Percentiles rank a stretch among this genome's conserved stretches.
These are phyloP conservation scores for Drosophila recens DNA, from an alignment of 2,888 invertebrate species.

Conservation along the genomic window DNA sequence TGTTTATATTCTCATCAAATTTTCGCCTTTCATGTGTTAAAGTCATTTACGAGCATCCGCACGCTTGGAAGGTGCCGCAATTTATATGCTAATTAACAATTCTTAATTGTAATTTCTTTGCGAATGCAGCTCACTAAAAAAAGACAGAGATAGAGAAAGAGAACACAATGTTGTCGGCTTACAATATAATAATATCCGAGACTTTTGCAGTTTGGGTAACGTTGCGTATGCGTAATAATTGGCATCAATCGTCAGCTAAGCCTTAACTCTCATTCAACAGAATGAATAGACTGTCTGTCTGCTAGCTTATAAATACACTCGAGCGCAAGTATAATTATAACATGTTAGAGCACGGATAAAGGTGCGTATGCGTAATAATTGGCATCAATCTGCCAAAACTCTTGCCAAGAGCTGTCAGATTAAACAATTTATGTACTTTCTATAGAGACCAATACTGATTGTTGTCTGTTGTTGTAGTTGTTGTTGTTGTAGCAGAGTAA, in stretches of 20 bases:
- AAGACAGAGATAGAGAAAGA: neutral
- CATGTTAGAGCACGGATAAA: constrained; percentile 2
- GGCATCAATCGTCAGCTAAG: constrained; percentile 19
- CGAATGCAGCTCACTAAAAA: constrained; percentile 20
- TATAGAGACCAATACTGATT: neutral
- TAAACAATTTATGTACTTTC: constrained; percentile 18
- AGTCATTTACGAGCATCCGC: constrained; percentile 26
- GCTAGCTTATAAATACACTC: constrained; percentile 3
- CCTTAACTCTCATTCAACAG: constrained; percentile 10
- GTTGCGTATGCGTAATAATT: constrained; percentile 21
- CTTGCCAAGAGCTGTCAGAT: constrained; percentile 15
- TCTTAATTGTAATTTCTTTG: constrained; percentile 59
- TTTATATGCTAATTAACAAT: constrained; percentile 75
- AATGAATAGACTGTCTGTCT: constrained; percentile 1
- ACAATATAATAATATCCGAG: neutral
- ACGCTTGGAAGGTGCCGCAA: constrained; percentile 46
- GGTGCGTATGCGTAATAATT: constrained; percentile 16
- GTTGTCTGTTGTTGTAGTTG: neutral
- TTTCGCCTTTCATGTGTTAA: constrained; percentile 50
- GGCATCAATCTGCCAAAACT: constrained; percentile 23
- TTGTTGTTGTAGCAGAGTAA: neutral
- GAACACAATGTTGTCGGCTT: neutral
- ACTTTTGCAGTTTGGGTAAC: constrained; percentile 7
- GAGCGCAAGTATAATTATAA: constrained; percentile 8
- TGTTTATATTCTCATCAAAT: neutral